Percentiles rank a stretch among this genome's conserved stretches.
These are phyloP conservation scores for Apogon hyalosoma DNA, from an alignment of 2,797 vertebrate species.

Conservation along the genomic window DNA sequence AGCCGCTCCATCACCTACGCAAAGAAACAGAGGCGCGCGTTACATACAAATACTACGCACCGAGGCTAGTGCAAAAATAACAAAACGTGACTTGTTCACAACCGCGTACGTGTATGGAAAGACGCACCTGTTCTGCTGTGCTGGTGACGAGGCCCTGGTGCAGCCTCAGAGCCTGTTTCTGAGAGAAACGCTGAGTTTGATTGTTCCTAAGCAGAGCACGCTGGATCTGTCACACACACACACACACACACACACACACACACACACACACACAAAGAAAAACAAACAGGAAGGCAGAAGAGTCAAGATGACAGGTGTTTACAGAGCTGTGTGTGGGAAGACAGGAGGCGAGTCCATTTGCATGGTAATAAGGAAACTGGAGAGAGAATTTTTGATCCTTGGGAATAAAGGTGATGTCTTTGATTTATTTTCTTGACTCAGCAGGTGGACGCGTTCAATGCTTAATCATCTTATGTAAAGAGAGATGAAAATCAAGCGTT, in stretches of 20 bases:
- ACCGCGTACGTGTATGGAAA: conserved; percentile 14
- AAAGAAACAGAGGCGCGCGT: conserved; percentile 52
- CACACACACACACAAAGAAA: not conserved
- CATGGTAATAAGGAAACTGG: conserved; percentile 70
- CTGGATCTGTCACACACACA: conserved; percentile 86
- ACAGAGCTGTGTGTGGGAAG: conserved; percentile 58
- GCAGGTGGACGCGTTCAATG: conserved; percentile 47
- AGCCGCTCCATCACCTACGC: conserved; percentile 91
- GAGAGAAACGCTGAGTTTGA: conserved; percentile 92
- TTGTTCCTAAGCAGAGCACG: conserved; percentile 92
- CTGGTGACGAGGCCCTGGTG: conserved; percentile 94
- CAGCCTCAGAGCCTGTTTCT: conserved; percentile 91
- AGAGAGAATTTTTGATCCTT: conserved; percentile 50
- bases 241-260: too few species aligned
- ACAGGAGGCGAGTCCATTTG: conserved; percentile 67
- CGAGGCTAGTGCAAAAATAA: not conserved
- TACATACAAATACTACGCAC: conserved; percentile 58
- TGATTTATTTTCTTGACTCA: conserved; percentile 63
- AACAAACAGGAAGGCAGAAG: conserved; percentile 43
- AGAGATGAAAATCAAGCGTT: conserved; percentile 33
- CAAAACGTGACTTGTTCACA: not conserved
- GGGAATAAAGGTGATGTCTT: conserved; percentile 45
- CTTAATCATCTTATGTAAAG: conserved; percentile 52
- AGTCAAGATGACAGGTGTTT: conserved; percentile 68
- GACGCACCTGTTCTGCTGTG: conserved; percentile 91